Evolutionary conservation across 2,797 vertebrate genomes (phyloP).

Genomic region (Poeciliopsis turneri): DNA sequence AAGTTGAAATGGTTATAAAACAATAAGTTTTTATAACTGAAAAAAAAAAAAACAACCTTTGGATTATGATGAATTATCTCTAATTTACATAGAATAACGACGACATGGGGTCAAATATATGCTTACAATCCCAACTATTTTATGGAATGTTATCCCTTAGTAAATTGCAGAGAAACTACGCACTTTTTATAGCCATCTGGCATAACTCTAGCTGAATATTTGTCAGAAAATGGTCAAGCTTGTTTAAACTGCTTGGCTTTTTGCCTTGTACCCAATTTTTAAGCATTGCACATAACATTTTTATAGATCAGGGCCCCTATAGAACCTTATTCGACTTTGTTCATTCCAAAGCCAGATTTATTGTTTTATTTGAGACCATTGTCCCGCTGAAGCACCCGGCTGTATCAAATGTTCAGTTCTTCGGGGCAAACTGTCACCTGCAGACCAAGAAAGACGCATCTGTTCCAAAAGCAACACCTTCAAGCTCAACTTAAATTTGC

Average conservation of each 20-base stretch:
- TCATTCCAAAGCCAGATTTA: neutral
- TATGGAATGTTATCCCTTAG: neutral
- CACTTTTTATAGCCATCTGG: neutral
- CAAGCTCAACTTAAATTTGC: neutral
- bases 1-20: neutral
- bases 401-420: neutral
- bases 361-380: neutral
- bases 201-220: neutral
- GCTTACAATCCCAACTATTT: neutral
- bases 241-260: neutral
- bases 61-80: neutral
- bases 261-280: neutral
- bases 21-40: neutral
- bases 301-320: neutral
- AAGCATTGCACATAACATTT: neutral
- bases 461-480: neutral
- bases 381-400: neutral
- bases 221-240: neutral
- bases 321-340: neutral
- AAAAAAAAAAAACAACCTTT: neutral
- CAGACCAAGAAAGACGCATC: slow-evolving; percentile 1
- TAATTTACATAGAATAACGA: neutral
- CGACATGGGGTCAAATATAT: neutral
- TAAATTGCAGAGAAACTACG: neutral
- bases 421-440: neutral